These are phyloP conservation scores for Pachyseris speciosa DNA, from an alignment of 64 coral and sea anemone genomes.

Conservation along the genomic window DNA sequence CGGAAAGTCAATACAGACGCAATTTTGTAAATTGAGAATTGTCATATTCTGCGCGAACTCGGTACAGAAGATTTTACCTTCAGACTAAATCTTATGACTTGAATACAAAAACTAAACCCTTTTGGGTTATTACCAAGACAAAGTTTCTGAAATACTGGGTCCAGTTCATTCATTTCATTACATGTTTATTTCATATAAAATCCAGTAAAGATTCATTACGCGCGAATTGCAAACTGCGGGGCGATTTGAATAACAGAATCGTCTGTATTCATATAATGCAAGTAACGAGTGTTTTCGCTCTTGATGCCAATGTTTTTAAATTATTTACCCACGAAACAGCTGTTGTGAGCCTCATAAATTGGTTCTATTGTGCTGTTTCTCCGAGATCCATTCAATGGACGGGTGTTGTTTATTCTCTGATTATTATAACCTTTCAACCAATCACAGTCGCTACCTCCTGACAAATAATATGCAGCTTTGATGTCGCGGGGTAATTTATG, in stretches of 20 bases:
- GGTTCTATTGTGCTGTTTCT: slow-evolving; percentile 14
- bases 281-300: not conserved
- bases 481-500: slow-evolving; percentile 31
- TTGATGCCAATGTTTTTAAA: not conserved
- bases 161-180: not conserved
- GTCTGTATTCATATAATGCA: not conserved
- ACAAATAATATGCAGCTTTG: slow-evolving; percentile 38
- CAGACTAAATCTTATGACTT: no score
- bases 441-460: not conserved
- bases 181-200: no score
- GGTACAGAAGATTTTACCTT: no score
- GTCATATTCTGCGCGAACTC: no score
- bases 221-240: not conserved
- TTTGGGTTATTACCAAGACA: no score
- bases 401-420: slow-evolving; percentile 44
- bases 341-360: slow-evolving; percentile 42
- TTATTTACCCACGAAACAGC: slow-evolving; percentile 42
- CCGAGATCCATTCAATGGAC: slow-evolving; percentile 9
- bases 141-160: not conserved
- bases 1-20: no score
- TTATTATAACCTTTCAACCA: slow-evolving; percentile 32
- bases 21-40: no score
- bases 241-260: not conserved
- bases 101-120: no score
- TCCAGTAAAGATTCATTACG: not conserved